Evolutionary conservation across 2,113 vertebrate genomes (phyloP).

Genomic region (Melanostigma gelatinosum): DNA sequence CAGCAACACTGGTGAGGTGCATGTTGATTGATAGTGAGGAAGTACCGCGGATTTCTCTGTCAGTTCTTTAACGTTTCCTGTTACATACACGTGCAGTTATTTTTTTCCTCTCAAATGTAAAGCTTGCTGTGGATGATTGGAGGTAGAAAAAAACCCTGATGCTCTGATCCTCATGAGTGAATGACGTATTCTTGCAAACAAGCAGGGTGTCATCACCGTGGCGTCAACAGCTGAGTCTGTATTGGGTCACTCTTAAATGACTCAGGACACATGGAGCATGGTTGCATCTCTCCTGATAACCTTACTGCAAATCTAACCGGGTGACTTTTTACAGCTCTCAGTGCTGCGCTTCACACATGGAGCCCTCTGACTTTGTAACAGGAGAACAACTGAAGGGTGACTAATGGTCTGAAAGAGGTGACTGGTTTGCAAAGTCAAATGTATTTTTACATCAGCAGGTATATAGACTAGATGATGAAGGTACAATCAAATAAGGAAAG

Average conservation of each 20-base stretch:
- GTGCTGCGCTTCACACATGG: not conserved
- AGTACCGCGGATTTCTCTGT: not conserved
- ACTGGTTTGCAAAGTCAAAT: not conserved
- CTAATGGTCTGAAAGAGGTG: not conserved
- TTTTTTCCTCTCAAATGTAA: not conserved
- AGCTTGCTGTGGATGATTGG: not conserved
- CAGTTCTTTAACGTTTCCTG: slow-evolving; percentile 5
- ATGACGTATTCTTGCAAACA: not conserved
- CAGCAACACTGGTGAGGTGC: not conserved
- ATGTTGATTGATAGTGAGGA: not conserved
- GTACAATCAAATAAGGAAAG: not conserved
- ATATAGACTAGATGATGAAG: not conserved
- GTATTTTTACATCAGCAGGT: not conserved
- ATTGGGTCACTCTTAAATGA: not conserved
- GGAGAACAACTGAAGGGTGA: not conserved
- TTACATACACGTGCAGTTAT: not conserved
- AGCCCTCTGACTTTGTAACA: not conserved
- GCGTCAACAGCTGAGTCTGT: not conserved
- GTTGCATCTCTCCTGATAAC: not conserved
- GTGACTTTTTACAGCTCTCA: no score
- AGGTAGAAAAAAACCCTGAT: not conserved
- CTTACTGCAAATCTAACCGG: not conserved
- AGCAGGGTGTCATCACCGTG: not conserved
- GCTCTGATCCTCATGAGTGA: no score
- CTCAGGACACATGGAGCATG: not conserved